Percentiles rank a stretch among this genome's conserved stretches.
Evolutionary conservation across 2,888 invertebrate species (phyloP).

Genomic region (Resseliella maxima): DNA sequence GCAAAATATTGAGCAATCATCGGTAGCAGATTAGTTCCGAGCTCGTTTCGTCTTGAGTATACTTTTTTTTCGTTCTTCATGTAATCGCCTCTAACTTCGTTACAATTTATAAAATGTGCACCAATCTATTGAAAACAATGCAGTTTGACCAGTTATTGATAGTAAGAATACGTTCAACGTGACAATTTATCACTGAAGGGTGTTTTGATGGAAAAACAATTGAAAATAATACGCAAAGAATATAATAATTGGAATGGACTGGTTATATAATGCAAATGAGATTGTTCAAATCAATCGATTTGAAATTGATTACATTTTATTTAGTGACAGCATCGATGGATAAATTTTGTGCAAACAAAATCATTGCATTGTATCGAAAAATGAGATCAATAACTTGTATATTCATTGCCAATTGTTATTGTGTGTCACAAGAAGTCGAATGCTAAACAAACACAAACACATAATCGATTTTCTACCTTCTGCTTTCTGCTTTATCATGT

Average conservation of each 20-base stretch:
- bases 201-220: not conserved
- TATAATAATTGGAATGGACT: not conserved
- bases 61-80: not conserved
- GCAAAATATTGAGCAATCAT: not conserved
- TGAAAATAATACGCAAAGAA: not conserved
- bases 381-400: not conserved
- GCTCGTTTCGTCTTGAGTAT: not conserved
- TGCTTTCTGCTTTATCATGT: not conserved
- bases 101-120: not conserved
- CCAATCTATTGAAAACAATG: not conserved
- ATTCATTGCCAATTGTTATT: not conserved
- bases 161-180: not conserved
- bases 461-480: not conserved
- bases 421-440: constrained; percentile 42
- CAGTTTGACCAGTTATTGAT: not conserved
- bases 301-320: not conserved
- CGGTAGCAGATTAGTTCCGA: constrained; percentile 2
- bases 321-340: not conserved
- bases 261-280: constrained; percentile 29
- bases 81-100: not conserved
- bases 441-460: constrained; percentile 13
- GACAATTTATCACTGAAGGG: constrained; percentile 7
- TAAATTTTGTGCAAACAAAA: not conserved
- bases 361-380: not conserved
- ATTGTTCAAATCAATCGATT: not conserved